Evolutionary conservation across 2,113 vertebrate species (phyloP), one percentile per base, ranked within the genome.

Genomic region (Cairina moschata): DNA sequence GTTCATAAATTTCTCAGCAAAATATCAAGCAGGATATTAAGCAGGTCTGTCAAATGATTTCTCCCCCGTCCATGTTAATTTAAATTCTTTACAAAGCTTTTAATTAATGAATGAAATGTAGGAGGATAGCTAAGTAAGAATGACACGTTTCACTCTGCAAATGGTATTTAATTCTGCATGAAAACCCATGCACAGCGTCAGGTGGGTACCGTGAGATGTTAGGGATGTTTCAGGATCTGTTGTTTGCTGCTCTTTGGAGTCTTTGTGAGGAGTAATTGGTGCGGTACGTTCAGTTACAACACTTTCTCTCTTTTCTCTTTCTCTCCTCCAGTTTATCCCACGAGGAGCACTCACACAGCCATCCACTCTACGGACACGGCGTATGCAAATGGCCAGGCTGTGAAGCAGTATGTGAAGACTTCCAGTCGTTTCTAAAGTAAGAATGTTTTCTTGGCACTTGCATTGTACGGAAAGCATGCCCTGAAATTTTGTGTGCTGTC

Each of bases 381-480:
- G 99, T 99, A 50, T 99, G 99, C 98, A 99, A 99, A 93, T 99
- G 99, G 99, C 99, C 99, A 0, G 99, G 99, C 94, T 99, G 99
- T 72, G 99, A 99, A 98, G 99, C 99, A 3, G 98, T 99, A 46
- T 99, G 99, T 71, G 99, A 99, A 78, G 99, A 99, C 86, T 99
- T 99, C 98, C 98, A 99, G 17, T 99, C 99, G 17, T 99, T 99
- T 96, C 98, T 99, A 96, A 99, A 99, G 99, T 99, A 99, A 99
- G 99, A 84, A 96, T 76, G 66, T 42, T 87, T 90, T 84, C 81
- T 68, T 92, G 88, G 74, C 80, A 42, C 78, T 94, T 48, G 69
- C 48, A 13, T 94, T 89, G 95, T 90, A 66, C 32, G 17, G 82
- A 91, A 95, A 96, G 91, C 75, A 78, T 95, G 93, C 73, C 85